Base-by-base conservation (phyloP, 2,888 invertebrate species). In the Eubasilissa splendida region DNA sequence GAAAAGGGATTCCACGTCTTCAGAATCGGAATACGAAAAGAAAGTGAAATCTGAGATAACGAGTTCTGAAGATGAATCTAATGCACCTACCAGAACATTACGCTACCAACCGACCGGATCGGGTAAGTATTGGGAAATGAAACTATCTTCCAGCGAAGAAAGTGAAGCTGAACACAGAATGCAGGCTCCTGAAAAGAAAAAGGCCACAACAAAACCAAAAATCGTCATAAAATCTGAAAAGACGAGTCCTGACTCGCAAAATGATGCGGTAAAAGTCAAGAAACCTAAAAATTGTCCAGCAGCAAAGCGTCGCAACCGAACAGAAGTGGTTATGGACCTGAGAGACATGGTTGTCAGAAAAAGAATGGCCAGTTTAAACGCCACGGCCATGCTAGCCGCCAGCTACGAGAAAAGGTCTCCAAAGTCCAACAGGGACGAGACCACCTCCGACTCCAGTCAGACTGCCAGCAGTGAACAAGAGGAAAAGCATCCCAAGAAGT, bases 341-440 rank as follows among this genome's bases (percentile, higher is more conserved):
- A 95, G 95, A 85, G 96, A 96, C 85, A 96, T 96, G 93, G 94
- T 96, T 7, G 96, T 96, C 14, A 92, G 95, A 85, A 97, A 97
- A 87, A 92, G 97, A 53, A 96, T 97, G 96, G 97, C 97, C 31
- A 96, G 96, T 86, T 89, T 97, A 53, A 97, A 97, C 87, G 97
- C 97, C 12, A 95, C 95, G 56, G 97, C 97, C 31, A 97, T 97
- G 85, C 91, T 97, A 84, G 96, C 96, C 0, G 97, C 97, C 31
- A 96, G 96, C 84, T 97, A 97, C 86, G 96, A 96, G 87, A 96
- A 94, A 86, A 90, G 91, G 75, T 92, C 92, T 58, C 91, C 92
- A 0, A 92, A 91, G 85, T 92, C 91, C 59, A 91, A 88, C 81
- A 91, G 91, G 84, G 92, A 91, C 78, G 91, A 91, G 14, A 88